Conservation (phyloP, 2,888 invertebrate species). For the Lymantria dispar region DNA sequence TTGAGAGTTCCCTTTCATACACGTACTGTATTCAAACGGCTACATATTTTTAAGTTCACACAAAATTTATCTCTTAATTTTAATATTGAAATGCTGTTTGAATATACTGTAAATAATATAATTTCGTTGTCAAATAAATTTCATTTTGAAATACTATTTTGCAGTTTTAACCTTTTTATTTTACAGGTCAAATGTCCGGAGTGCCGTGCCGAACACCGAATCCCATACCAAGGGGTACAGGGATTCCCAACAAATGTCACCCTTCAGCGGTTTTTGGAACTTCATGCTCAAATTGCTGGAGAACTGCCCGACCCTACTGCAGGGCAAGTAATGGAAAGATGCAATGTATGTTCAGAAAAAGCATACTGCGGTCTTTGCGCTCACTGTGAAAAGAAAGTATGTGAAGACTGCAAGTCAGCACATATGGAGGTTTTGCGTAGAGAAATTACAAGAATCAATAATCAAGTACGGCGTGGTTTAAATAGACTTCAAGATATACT, state of each 20-base stretch:
- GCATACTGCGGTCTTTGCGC: slow-evolving; percentile 93
- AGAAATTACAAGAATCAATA: slow-evolving; percentile 94
- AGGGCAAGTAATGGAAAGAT: slow-evolving; percentile 96
- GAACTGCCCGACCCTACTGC: slow-evolving; percentile 95
- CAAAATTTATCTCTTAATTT: too few species aligned
- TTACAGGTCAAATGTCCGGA: slow-evolving; percentile 97
- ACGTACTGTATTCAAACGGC: too few species aligned
- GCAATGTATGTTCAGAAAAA: slow-evolving; percentile 96
- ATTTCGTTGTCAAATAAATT: neutral
- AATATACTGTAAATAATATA: too few species aligned
- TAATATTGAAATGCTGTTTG: too few species aligned
- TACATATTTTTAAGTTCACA: too few species aligned
- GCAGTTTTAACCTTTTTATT: neutral
- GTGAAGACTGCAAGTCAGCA: slow-evolving; percentile 97
- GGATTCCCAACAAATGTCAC: slow-evolving; percentile 98
- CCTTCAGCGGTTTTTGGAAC: slow-evolving; percentile 95
- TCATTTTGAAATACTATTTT: neutral
- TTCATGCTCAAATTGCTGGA: slow-evolving; percentile 96
- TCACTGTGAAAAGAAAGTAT: slow-evolving; percentile 98
- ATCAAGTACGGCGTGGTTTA: slow-evolving; percentile 93
- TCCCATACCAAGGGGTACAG: slow-evolving; percentile 96
- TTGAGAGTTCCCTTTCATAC: too few species aligned
- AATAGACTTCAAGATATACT: slow-evolving; percentile 94
- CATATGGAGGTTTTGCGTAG: slow-evolving; percentile 97
- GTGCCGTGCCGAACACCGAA: slow-evolving; percentile 97